These are phyloP conservation scores for Drosophila navojoa DNA, from an alignment of 1,140 invertebrate species.

Conservation along the genomic window DNA sequence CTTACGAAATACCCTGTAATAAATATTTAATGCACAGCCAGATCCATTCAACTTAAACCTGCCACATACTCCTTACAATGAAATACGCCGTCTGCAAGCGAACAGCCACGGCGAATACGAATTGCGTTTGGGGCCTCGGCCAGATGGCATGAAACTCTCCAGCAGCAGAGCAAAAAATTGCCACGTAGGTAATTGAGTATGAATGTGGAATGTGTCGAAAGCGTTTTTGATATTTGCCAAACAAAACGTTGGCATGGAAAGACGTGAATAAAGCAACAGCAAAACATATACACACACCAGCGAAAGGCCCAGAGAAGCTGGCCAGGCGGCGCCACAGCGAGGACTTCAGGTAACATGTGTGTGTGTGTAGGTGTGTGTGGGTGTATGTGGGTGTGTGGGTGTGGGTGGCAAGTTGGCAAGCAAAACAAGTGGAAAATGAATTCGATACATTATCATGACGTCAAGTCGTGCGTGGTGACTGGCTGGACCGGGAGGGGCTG, in stretches of 20 bases:
- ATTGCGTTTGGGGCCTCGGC: not conserved
- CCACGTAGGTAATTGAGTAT: constrained; percentile 81
- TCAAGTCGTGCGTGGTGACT: constrained; percentile 76
- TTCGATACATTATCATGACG: constrained; percentile 81
- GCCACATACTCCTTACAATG: not conserved
- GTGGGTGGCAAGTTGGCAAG: constrained; percentile 71
- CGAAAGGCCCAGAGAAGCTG: constrained; percentile 12
- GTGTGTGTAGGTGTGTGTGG: not conserved
- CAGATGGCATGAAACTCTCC: constrained; percentile 46
- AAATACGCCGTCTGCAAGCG: not conserved
- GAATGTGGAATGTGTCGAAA: constrained; percentile 79
- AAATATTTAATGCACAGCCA: constrained; percentile 8
- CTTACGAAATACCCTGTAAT: constrained; percentile 33
- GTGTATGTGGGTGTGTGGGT: constrained; percentile 1
- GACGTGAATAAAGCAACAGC: constrained; percentile 11
- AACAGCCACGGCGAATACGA: too few species aligned
- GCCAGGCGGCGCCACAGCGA: constrained; percentile 2
- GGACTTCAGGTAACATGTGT: constrained; percentile 20
- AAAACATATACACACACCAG: not conserved
- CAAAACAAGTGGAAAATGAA: constrained; percentile 81
- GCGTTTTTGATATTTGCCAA: constrained; percentile 75
- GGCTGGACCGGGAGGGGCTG: constrained; percentile 1
- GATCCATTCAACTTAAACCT: constrained; percentile 1
- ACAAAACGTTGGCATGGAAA: constrained; percentile 59
- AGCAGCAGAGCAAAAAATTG: constrained; percentile 19